Conservation (phyloP, 2,888 invertebrate species). For the Cremastinae sp. region DNA sequence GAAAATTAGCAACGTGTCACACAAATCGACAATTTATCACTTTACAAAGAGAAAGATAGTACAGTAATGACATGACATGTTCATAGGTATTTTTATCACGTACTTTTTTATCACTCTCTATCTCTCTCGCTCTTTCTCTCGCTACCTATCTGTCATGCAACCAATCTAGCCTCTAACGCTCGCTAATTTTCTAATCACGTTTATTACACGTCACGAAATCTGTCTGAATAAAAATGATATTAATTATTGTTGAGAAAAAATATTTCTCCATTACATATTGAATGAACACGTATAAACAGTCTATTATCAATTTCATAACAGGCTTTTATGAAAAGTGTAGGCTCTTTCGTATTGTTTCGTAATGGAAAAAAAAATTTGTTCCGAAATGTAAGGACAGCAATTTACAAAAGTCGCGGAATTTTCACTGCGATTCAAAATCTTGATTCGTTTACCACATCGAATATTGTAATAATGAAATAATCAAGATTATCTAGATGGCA, state of each 20-base stretch:
- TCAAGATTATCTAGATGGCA: too few relatives aligned
- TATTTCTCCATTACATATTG: not conserved
- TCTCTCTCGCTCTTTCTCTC: conserved; percentile 1
- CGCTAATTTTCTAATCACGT: conserved; percentile 19
- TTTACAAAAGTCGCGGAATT: not conserved
- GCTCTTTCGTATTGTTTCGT: too few relatives aligned
- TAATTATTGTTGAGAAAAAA: conserved; percentile 1
- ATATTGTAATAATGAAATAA: too few relatives aligned
- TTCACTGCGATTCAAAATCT: not conserved
- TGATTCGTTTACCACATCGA: too few relatives aligned
- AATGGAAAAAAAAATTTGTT: not conserved
- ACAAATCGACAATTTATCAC: conserved; percentile 64
- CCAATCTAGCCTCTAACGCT: conserved; percentile 2
- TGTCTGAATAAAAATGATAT: conserved; percentile 1
- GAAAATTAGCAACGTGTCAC: conserved; percentile 59
- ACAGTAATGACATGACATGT: conserved; percentile 36
- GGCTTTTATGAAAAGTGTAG: too few relatives aligned
- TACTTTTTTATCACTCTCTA: not conserved
- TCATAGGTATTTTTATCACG: conserved; percentile 63
- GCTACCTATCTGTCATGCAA: not conserved
- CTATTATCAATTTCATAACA: not conserved
- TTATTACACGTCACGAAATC: not conserved
- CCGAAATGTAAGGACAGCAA: not conserved
- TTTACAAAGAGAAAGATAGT: conserved; percentile 35
- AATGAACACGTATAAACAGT: not conserved